Base-by-base conservation (phyloP, 2,113 vertebrate genomes). In the Pachypanchax playfairii region DNA sequence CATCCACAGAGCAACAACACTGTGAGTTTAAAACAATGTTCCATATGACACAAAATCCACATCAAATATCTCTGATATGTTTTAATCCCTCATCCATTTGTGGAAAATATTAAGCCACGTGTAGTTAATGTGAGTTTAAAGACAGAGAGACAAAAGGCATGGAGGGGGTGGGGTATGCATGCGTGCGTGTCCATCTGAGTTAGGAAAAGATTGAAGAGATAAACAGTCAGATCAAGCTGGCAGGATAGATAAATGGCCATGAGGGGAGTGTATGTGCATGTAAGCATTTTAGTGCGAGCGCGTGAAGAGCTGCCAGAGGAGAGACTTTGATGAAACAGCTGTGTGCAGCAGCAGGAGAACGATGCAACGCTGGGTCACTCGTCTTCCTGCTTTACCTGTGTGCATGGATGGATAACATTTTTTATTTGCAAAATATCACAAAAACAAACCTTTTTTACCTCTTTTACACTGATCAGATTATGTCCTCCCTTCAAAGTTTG, bases 241-340 rank as follows among this genome's bases (percentile, higher is more conserved):
- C 65, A 62, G 55, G 41, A 62, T 26, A 66, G 65, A 70, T 70
- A 70, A 73, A 81, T 65, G 47, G 47, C 62, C 22, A 24, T 39
- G 25, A 56, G 59, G 50, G 38, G 54, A 33, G 51, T 24, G 46
- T 50, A 21, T 36, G 33, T 59, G 49, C 49, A 44, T 50, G 60
- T 21, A n/a, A 43, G 49, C 39, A 33, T 55, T 51, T 46, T 43
- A 22, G 53, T 52, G 51, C 39, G 63, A 43, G 26, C 47, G 25
- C 55, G 60, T 20, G 66, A 70, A 51, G 53, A 68, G 54, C 51
- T 75, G 75, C 70, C 78, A 84, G 65, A 70, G 62, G 55, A 73
- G 61, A 56, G 48, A 76, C 79, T 86, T 86, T 79, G 79, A 84
- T 84, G 54, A 70, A 70, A 60, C 79, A 75, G 84, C 84, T 83